Base-by-base conservation (phyloP, 53 echinoderm and acorn worm genomes). In the Pentamera pediparva region DNA sequence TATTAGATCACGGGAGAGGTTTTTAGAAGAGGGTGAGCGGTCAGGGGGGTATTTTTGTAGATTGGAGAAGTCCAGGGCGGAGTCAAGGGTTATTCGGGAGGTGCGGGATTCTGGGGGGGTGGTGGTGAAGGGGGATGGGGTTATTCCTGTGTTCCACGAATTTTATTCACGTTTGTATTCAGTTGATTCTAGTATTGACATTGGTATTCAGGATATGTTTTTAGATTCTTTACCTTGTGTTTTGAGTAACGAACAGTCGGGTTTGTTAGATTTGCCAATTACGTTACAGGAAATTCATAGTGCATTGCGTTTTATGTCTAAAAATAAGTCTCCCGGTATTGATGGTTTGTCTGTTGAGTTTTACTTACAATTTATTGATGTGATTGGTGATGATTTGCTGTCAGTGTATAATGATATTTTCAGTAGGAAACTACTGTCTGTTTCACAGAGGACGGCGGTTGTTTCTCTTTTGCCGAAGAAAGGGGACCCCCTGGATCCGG, bases 401-500 rank as follows among this genome's bases (percentile, higher is more conserved):
- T 6, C 11, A 5, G 58, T 85, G 18, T 76, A 75, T 77, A 49
- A 81, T 25, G 55, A 45, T 0, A 43, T 72, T 41, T 69, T 84
- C 39, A 1, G 5, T 20, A 53, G 9, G 3, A 26, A 40, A 3
- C 24, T 41, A 5, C 34, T 84, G 0, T 40, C 81, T 0, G 4
- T 56, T 8, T 56, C 82, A 3, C 79, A 75, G 39, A 52, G 63
- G 6, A 70, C 72, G 6, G 84, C 76, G 12, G 81, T 89, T 19
- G 75, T 89, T 38, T 75, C 70, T n/a, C 57, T 89, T 1, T 47
- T 89, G 2, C 85, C 89, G 6, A 89, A 89, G 48, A 61, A 55
- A 29, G 82, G 85, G 11, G 82, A 85, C 37, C 26, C 33, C 18
- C 22, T 81, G 3, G 67, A 70, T 15, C 84, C 79, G 6, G 62